Percentiles rank a stretch among this genome's conserved stretches.
phyloP scores from a whole-genome alignment of 2,113 vertebrate species.

The Ellobius talpinus region DNA sequence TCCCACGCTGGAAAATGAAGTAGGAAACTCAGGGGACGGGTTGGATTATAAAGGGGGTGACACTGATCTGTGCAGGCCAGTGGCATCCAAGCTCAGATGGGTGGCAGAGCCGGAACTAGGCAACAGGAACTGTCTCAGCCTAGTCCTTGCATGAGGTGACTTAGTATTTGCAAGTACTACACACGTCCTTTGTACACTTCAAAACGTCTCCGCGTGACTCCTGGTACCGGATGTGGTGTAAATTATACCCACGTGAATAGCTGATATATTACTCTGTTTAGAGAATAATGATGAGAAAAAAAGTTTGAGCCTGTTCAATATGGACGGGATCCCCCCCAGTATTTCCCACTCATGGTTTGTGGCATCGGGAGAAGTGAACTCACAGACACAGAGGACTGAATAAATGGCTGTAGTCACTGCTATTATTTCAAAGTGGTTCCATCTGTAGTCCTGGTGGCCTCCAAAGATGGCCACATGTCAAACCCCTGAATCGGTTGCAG shows the following conservation, averaged over 20 bases:
- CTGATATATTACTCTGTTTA: background rate
- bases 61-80: background rate
- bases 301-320: background rate
- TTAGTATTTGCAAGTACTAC: background rate
- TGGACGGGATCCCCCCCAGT: background rate
- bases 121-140: background rate
- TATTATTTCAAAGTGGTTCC: background rate
- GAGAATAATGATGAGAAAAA: background rate
- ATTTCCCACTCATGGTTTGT: background rate
- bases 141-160: background rate
- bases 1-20: background rate
- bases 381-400: background rate
- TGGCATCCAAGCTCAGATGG: background rate
- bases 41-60: background rate
- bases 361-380: background rate
- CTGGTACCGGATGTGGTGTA: background rate
- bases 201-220: background rate
- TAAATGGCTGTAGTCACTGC: fast-evolving
- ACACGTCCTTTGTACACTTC: background rate
- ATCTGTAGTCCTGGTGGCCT: background rate
- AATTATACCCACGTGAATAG: no score
- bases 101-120: background rate
- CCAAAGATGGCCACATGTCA: background rate
- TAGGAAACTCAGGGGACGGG: background rate
- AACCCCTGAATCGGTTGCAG: background rate